Conservation (phyloP, 2,888 invertebrate genomes). For the Spisula solida region DNA sequence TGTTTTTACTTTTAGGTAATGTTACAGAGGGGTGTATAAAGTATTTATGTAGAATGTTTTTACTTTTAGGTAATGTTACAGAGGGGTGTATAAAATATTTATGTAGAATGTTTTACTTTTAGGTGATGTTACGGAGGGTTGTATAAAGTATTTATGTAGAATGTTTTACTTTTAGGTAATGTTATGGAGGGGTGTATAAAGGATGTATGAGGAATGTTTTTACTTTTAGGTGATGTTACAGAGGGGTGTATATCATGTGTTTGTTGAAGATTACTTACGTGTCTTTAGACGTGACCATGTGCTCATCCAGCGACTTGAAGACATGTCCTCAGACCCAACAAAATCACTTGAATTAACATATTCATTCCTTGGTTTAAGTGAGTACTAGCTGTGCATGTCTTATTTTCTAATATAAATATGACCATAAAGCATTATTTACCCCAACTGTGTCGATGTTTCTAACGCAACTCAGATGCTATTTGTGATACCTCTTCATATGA, state of each 20-base stretch:
- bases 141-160: too few relatives aligned
- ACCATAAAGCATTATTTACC: too few relatives aligned
- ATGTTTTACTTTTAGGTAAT: slow-evolving; percentile 28
- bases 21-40: too few relatives aligned
- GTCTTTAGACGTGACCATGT: slow-evolving; percentile 53
- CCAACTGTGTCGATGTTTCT: too few relatives aligned
- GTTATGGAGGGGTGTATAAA: slow-evolving; percentile 49
- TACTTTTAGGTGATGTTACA: slow-evolving; percentile 42
- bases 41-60: too few relatives aligned
- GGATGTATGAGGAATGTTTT: background rate
- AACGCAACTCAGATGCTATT: too few relatives aligned
- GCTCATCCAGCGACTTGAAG: slow-evolving; percentile 56
- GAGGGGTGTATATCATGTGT: slow-evolving; percentile 52
- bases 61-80: slow-evolving; percentile 38
- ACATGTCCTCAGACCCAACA: slow-evolving; percentile 34
- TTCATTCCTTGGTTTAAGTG: slow-evolving; percentile 53
- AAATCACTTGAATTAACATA: background rate
- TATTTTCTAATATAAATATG: too few relatives aligned
- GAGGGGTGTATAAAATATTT: slow-evolving; percentile 52
- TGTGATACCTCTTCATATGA: too few relatives aligned
- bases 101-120: slow-evolving; percentile 20
- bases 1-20: too few relatives aligned
- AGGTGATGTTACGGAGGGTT: too few relatives aligned
- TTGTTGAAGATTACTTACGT: slow-evolving; percentile 49
- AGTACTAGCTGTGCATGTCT: slow-evolving; percentile 5